These are phyloP conservation scores for Dolichomitus sp. DNA, from an alignment of 2,888 invertebrate genomes.

Conservation along the genomic window DNA sequence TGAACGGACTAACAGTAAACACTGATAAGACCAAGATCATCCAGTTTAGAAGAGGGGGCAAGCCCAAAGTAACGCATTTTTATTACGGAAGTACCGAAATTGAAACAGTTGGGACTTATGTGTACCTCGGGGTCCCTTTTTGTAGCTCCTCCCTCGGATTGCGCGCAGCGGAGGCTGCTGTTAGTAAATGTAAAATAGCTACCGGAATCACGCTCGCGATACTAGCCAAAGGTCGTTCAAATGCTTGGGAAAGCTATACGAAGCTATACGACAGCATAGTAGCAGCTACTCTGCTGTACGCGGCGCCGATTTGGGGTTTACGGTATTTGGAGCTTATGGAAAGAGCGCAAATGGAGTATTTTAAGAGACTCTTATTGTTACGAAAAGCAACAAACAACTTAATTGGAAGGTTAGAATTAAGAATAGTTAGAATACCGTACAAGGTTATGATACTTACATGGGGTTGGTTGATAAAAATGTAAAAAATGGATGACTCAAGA, in stretches of 20 bases:
- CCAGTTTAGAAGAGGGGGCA: conserved; percentile 62
- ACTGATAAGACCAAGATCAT: conserved; percentile 68
- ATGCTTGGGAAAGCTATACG: conserved; percentile 15
- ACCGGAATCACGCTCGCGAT: conserved; percentile 17
- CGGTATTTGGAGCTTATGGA: conserved; percentile 42
- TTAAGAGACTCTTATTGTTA: conserved; percentile 33
- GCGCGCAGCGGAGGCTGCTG: conserved; percentile 2
- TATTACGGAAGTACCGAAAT: conserved; percentile 35
- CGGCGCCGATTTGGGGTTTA: conserved; percentile 49
- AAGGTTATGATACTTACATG: background rate
- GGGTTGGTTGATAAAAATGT: background rate
- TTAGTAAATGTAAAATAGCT: conserved; percentile 10
- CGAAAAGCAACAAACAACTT: conserved; percentile 3
- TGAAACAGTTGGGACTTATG: conserved; percentile 46
- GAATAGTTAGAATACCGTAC: conserved; percentile 5
- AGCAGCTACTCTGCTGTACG: conserved; percentile 31
- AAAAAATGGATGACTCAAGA: conserved; percentile 12
- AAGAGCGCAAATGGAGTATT: conserved; percentile 38
- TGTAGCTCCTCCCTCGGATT: conserved; percentile 25
- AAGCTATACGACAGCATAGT: conserved; percentile 37
- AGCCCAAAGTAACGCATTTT: background rate
- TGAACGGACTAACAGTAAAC: conserved; percentile 62
- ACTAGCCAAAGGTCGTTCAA: conserved; percentile 14
- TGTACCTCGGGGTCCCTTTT: conserved; percentile 34
- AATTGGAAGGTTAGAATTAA: conserved; percentile 34